A percentile compares a stretch with the other conserved stretches of the same genome.
Evolutionary conservation across 2,888 invertebrate genomes (phyloP).

Genomic region (Stenolophus ochropezus): DNA sequence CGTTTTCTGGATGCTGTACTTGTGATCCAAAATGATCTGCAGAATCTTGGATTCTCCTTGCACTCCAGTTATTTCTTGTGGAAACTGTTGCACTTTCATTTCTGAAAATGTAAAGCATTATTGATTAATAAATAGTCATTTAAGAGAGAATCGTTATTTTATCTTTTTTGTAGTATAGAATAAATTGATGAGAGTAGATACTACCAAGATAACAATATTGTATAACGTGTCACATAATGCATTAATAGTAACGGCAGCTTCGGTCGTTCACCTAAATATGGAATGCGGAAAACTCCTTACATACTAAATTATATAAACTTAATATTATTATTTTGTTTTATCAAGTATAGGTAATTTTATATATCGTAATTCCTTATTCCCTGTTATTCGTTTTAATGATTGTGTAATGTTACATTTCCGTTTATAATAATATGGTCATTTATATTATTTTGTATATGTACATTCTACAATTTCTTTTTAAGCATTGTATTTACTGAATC

Average conservation of each 20-base stretch:
- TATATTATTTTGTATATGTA: too few relatives aligned
- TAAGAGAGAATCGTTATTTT: neutral
- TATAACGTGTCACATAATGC: neutral
- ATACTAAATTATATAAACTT: neutral
- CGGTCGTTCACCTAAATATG: neutral
- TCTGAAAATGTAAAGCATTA: slow-evolving; percentile 2
- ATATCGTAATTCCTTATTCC: too few relatives aligned
- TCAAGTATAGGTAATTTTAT: neutral
- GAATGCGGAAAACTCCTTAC: neutral
- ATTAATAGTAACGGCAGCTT: neutral
- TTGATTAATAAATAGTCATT: neutral
- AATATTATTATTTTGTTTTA: neutral
- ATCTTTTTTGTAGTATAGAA: neutral
- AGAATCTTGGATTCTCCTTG: slow-evolving; percentile 42
- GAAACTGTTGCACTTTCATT: slow-evolving; percentile 14
- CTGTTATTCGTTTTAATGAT: too few relatives aligned
- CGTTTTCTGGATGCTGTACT: slow-evolving; percentile 36
- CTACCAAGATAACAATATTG: neutral
- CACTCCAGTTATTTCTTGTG: slow-evolving; percentile 51
- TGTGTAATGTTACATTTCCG: too few relatives aligned
- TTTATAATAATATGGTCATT: too few relatives aligned
- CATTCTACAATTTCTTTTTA: too few relatives aligned
- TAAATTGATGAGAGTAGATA: slow-evolving; percentile 26
- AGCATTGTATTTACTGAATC: too few relatives aligned
- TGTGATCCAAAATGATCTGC: slow-evolving; percentile 13